These are phyloP conservation scores for Drosophila vallismaia DNA, from an alignment of 2,888 invertebrate species.

Conservation along the genomic window DNA sequence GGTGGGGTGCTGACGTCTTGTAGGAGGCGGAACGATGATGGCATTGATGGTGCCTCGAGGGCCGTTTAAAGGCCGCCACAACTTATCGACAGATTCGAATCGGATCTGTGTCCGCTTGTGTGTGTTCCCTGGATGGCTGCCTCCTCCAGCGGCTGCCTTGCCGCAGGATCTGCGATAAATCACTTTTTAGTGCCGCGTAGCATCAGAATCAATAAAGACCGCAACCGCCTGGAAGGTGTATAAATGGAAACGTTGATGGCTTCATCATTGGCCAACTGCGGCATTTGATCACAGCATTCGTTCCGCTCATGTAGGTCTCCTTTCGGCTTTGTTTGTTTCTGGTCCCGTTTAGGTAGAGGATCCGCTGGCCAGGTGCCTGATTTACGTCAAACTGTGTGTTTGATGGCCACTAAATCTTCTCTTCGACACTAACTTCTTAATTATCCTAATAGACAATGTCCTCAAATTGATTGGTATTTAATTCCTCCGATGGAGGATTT, in stretches of 20 bases:
- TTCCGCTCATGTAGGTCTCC: constrained; percentile 70
- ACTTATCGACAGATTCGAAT: constrained; percentile 75
- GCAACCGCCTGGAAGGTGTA: constrained; percentile 52
- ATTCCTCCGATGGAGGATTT: neutral
- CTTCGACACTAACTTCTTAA: constrained; percentile 6
- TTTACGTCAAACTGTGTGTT: constrained; percentile 41
- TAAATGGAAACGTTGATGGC: constrained; percentile 75
- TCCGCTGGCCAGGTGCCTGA: constrained; percentile 35
- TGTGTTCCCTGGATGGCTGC: constrained; percentile 41
- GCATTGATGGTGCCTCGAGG: constrained; percentile 56
- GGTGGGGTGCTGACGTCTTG: constrained; percentile 71
- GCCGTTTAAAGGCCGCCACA: constrained; percentile 72
- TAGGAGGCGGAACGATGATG: constrained; percentile 58
- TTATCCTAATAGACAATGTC: neutral
- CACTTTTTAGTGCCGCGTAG: constrained; percentile 65
- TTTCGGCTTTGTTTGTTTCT: constrained; percentile 27
- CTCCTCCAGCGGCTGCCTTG: constrained; percentile 40
- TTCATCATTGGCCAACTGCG: constrained; percentile 66
- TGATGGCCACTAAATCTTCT: constrained; percentile 26
- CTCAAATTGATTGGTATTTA: constrained; percentile 11
- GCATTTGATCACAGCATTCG: constrained; percentile 74
- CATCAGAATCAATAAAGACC: constrained; percentile 65
- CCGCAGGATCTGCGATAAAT: constrained; percentile 80
- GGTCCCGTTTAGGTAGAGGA: constrained; percentile 32
- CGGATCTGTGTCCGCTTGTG: constrained; percentile 28